Evolutionary conservation across 2,797 vertebrate genomes (phyloP), one percentile per base, ranked within the genome.

Genomic region (Epinephelus coioides): DNA sequence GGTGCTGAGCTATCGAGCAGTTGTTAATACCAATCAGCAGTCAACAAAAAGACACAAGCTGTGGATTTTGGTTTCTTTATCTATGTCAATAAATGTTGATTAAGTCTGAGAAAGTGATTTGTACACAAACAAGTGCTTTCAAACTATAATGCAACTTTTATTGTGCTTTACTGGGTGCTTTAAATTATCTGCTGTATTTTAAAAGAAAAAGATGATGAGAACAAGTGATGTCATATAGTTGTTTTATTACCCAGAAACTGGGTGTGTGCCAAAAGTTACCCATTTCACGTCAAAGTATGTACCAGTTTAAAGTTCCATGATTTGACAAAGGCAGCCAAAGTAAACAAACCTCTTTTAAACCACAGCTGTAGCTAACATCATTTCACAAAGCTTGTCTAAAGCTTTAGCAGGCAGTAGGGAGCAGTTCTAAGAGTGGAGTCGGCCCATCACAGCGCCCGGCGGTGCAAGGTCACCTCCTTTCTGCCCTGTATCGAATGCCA

Each of bases 381-480:
- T 83, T 83, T 81, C 67, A 70, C 53, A 82, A 71, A 80, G 70
- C 73, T 66, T 57, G 65, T 84, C 65, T 66, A 51, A 68, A 74
- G 86, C 77, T 76, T 50, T 19, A 78, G 49, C 59, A 74, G 66
- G 62, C 64, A 64, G 60, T 6, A 10, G 76, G 64, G 73, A 74
- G 50, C 21, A 34, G 19, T 75, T 86, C 72, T 75, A 17, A 69
- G 60, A 68, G 25, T 61, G 50, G 55, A 87, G 75, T 63, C 17
- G 30, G 64, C 67, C 75, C 65, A 62, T 80, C 79, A 75, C 80
- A 66, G 65, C 17, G 5, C n/a, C 72, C 44, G 62, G 69, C 73
- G 73, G 72, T 30, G 63, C 84, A 90, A 88, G 87, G 79, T 90
- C 89, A 89, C 73, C 68, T 83, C 83, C 71, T 74, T 70, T 77